Base-by-base conservation (phyloP, 2,797 vertebrate species). In the Gobio occitaniae region DNA sequence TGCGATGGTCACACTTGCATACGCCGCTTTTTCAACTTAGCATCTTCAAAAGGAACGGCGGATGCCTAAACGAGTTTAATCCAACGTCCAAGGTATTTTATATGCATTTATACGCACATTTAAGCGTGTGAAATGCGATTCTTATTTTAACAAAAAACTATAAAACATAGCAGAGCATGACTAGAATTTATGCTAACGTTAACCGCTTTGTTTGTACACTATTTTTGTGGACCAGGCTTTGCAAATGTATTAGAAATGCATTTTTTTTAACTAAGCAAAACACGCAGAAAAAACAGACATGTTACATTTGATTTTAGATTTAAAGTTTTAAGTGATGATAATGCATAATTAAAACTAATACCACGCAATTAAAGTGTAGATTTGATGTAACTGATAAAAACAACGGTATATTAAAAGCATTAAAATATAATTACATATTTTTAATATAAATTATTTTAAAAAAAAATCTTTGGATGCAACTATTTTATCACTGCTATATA, bases 11-110 rank as follows among this genome's bases (percentile, higher is more conserved):
- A 75, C 70, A 25, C 59, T 41, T n/a, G 4, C 19, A 8, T 1
- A 52, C 29, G 59, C 44, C 19, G 16, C 47, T 74, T 75, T 69
- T 10, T 0, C 16, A 56, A 56, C 0, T 76, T 78, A 70, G 10
- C 50, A 32, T 48, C 50, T 83, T 11, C 63, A 48, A 47, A 77
- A 41, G n/a, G 48, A 70, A 68, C 82, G 66, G 17, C 82, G n/a
- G 36, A 69, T n/a, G 48, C 72, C 7, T 54, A 65, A 48, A 76
- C 32, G 8, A n/a, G 2, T 36, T 63, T n/a, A 47, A 63, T n/a
- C 6, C n/a, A 59, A 36, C 78, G 25, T 17, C 50, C 16, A 6
- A 78, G 82, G 82, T 84, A 84, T 69, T n/a, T 36, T 19, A 4
- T 11, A 12, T 63, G 1, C 1, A 19, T 52, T n/a, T n/a, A 47